Evolutionary conservation across 2,888 invertebrate genomes (phyloP).

Genomic region (Scrobipalpa costella): DNA sequence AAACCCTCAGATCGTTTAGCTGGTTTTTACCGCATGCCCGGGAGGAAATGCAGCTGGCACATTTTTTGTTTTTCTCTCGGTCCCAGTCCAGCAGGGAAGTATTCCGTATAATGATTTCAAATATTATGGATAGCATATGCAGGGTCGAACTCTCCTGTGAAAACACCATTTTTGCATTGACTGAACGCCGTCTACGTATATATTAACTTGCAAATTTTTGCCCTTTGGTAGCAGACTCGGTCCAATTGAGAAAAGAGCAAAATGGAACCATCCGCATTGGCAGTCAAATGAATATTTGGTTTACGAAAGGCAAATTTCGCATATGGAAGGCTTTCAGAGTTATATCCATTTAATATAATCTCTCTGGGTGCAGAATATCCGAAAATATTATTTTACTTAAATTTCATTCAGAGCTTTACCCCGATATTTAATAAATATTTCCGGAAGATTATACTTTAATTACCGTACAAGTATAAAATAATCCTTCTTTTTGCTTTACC

Average conservation of each 20-base stretch:
- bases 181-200: slow-evolving; percentile 4
- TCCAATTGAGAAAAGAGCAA: neutral
- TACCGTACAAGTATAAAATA: neutral
- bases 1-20: too few relatives aligned
- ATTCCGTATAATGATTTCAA: slow-evolving; percentile 6
- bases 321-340: neutral
- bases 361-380: neutral
- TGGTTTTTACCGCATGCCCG: too few relatives aligned
- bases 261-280: neutral
- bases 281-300: slow-evolving; percentile 1
- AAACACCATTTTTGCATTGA: slow-evolving; percentile 10
- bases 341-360: neutral
- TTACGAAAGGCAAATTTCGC: neutral
- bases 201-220: slow-evolving; percentile 9
- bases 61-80: too few relatives aligned
- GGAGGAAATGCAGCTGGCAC: too few relatives aligned
- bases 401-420: too few relatives aligned
- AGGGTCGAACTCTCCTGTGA: neutral
- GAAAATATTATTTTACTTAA: too few relatives aligned
- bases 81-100: too few relatives aligned
- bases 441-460: too few relatives aligned
- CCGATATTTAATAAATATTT: neutral
- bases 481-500: too few relatives aligned
- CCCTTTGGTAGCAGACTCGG: neutral
- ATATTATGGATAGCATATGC: slow-evolving; percentile 6